Base-by-base conservation (phyloP, 2,888 invertebrate genomes). In the Heliothis peltigera region DNA sequence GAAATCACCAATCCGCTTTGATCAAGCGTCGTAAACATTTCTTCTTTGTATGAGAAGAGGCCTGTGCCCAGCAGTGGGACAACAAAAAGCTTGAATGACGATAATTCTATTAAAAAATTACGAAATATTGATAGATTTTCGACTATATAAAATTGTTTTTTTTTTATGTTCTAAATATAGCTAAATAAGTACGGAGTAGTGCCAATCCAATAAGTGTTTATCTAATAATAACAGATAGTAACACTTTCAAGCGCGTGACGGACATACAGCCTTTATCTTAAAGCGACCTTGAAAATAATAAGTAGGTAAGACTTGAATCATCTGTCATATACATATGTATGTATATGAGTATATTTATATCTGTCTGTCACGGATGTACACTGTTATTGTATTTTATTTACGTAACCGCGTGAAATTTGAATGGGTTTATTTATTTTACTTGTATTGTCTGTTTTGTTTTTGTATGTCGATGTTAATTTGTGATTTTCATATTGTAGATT, bases 221-320 rank as follows among this genome's bases (percentile, higher is more conserved):
- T 8, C 3, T 1, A 57, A 21, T 6, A 19, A 56, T 17, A 53
- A 57, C 8, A 28, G 15, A n/a, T 46, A 15, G 12, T 60, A 56
- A 39, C 19, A 25, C 21, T 32, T 21, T 4, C 12, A 2, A 52
- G n/a, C 55, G 39, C 46, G 59, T 68, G 74, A 73, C 52, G 28
- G 18, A 73, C 44, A 48, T 35, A 47, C 52, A 25, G 44, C 15
- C 17, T 65, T 63, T 65, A 62, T 62, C 55, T 71, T 19, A 25
- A 4, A 25, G 10, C 60, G 74, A 42, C 72, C 72, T 42, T 72
- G 72, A 68, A 17, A 19, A 39, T 60, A 60, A 49, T 56, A 35
- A 56, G 32, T 48, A 35, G 19, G 39, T 44, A 32, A 32, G 3
- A 48, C 5, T 18, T 51, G 28, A 47, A 42, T 48, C 8, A 32